Base-by-base conservation (phyloP, 1,140 invertebrate species). In the Laodelphax striatellus region DNA sequence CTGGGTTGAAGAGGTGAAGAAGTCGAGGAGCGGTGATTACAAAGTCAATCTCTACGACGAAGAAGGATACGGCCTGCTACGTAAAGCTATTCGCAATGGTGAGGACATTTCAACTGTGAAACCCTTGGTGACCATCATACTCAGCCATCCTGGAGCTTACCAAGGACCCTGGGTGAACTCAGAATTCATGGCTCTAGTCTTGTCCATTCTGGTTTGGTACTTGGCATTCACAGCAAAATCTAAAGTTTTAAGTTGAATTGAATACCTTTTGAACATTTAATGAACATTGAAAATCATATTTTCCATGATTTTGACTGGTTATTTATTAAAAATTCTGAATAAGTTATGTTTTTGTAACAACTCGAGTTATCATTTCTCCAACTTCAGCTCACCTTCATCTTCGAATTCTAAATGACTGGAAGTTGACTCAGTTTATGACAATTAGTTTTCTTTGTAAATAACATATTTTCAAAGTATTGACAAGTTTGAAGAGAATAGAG, bases 121-220 rank as follows among this genome's bases (percentile, higher is more conserved):
- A 63, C 84, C 90, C 1, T 72, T 95, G 10, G 80, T 85, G 59
- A 83, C 84, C 53, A 82, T 96, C 44, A 77, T 81, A 22, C 72
- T 95, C 0, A 83, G 84, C 64, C 88, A 94, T 70, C 85, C 88
- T 61, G 89, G 92, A 64, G 85, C 92, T 61, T 96, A 92, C 75
- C 86, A 84, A 64, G 94, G 94, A 14, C 92, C 92, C 8, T 90
- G 88, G 84, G 80, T 97, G 11, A 93, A 94, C 68, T 92, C 90
- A 11, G 94, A 97, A 78, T 83, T 94, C 28, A 75, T 96, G 44
- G 94, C 93, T 38, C 86, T 87, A 11, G 73, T 84, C 34, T 72
- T 90, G 1, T 87, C 90, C 3, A 79, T 87, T 61, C 71, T 89
- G 43, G 83, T 95, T 17, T 91, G 88, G 59, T 96, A 94, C 72